phyloP scores from a whole-genome alignment of 2,888 invertebrate genomes.

The Leptopilina myrica region DNA sequence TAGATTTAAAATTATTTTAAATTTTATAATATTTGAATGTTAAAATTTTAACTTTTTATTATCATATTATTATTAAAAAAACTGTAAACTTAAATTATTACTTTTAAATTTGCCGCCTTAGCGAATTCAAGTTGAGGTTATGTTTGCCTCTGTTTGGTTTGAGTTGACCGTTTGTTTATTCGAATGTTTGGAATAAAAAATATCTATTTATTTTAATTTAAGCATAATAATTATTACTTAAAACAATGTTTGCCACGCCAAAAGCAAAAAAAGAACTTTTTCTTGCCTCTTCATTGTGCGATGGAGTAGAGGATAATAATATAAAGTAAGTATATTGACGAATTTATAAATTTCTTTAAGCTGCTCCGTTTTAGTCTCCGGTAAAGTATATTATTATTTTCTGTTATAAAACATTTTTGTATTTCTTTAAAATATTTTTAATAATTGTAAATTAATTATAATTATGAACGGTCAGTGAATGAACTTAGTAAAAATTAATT shows the following conservation, averaged over 20 bases:
- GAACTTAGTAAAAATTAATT: too few species aligned
- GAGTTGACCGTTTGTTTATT: too few species aligned
- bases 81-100: too few species aligned
- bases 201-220: neutral
- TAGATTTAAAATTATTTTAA: neutral
- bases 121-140: too few species aligned
- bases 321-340: conserved; percentile 77
- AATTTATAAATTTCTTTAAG: neutral
- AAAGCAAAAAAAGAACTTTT: conserved; percentile 69
- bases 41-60: neutral
- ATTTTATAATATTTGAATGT: neutral
- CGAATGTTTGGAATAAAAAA: neutral
- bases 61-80: neutral
- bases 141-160: too few species aligned
- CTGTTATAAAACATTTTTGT: neutral
- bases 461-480: too few species aligned
- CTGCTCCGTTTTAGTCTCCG: neutral
- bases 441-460: too few species aligned
- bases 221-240: neutral
- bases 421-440: neutral
- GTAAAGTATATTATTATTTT: neutral
- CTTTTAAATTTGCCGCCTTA: too few species aligned
- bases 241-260: conserved; percentile 54
- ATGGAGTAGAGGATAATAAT: conserved; percentile 82
- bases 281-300: conserved; percentile 79